Evolutionary conservation across 1,140 invertebrate genomes (phyloP).

Genomic region (Drosophila virilis): DNA sequence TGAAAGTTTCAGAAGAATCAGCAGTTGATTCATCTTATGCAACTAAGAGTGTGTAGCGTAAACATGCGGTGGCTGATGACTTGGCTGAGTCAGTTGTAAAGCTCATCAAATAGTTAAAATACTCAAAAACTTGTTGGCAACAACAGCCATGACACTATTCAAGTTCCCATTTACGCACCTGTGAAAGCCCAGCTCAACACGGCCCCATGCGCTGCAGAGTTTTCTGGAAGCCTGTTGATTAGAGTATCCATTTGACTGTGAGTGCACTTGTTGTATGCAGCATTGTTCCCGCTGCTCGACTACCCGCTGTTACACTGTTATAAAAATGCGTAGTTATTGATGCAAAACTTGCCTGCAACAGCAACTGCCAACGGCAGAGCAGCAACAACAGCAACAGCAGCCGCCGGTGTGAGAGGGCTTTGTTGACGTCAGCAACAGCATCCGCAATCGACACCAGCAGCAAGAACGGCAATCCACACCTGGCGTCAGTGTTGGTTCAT

Average conservation of each 20-base stretch:
- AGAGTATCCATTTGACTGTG: constrained; percentile 17
- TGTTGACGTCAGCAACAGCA: constrained; percentile 7
- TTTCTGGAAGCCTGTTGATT: constrained; percentile 38
- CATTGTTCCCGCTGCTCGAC: constrained; percentile 11
- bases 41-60: no score
- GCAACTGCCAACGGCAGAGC: neutral
- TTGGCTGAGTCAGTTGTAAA: neutral
- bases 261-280: neutral
- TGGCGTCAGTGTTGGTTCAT: constrained; percentile 15
- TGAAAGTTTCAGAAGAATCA: no score
- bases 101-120: constrained; percentile 4
- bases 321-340: constrained; percentile 67
- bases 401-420: neutral
- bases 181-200: neutral
- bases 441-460: constrained; percentile 3
- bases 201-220: neutral
- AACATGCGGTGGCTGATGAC: neutral
- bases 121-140: neutral
- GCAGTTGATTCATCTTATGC: no score
- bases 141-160: neutral
- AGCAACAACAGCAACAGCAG: neutral
- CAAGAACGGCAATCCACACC: constrained; percentile 7
- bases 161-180: constrained; percentile 12
- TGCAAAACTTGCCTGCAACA: constrained; percentile 46
- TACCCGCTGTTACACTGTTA: constrained; percentile 15